phyloP scores from a whole-genome alignment of 2,888 invertebrate species.

The Desoria tigrina region DNA sequence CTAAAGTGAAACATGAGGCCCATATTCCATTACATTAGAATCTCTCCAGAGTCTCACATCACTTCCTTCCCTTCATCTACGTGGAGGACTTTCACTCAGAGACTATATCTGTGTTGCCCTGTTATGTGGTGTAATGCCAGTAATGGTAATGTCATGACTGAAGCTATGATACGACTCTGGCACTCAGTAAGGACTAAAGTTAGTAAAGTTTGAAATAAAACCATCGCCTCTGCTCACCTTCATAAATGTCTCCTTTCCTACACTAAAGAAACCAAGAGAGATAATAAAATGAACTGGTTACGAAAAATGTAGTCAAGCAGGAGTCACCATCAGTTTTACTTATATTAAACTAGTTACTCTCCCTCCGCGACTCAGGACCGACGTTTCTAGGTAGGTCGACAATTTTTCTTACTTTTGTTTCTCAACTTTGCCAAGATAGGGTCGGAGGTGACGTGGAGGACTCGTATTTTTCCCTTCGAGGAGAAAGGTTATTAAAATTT shows the following conservation, averaged over 20 bases:
- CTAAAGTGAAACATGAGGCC: conserved; percentile 10
- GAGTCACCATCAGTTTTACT: conserved; percentile 11
- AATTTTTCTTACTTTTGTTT: conserved; percentile 9
- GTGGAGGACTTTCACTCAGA: too few species aligned
- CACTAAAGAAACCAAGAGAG: neutral
- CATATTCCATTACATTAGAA: conserved; percentile 16
- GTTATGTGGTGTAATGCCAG: too few species aligned
- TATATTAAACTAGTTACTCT: neutral
- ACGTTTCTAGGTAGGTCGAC: neutral
- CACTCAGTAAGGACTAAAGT: too few species aligned
- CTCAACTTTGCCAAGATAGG: neutral
- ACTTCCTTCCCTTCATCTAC: neutral
- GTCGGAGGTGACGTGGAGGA: neutral
- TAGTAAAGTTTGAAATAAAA: neutral
- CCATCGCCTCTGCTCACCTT: conserved; percentile 3
- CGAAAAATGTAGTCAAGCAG: conserved; percentile 2
- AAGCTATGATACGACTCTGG: too few species aligned
- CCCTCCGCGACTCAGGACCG: too few species aligned
- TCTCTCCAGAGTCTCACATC: conserved; percentile 19
- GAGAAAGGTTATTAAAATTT: neutral
- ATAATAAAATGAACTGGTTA: conserved; percentile 5
- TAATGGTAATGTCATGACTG: too few species aligned
- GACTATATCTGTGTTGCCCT: too few species aligned
- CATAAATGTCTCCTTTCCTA: conserved; percentile 7
- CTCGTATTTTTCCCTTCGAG: neutral